These are phyloP conservation scores for Triops cancriformis DNA, from an alignment of 1,140 invertebrate genomes.

Conservation along the genomic window DNA sequence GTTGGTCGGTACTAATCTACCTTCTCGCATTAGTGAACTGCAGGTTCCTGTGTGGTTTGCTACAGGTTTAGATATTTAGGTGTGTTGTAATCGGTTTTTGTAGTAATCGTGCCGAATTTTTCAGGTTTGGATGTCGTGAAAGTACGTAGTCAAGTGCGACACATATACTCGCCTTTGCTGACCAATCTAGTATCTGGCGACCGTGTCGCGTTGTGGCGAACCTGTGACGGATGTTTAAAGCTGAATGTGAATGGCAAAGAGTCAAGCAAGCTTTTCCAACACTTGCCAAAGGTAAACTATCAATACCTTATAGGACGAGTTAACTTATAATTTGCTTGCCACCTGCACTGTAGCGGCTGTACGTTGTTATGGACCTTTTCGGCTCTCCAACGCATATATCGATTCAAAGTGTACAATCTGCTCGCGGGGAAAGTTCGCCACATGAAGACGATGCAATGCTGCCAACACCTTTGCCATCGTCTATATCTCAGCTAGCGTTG, in stretches of 20 bases:
- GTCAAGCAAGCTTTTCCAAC: neutral
- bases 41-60: neutral
- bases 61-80: neutral
- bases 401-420: neutral
- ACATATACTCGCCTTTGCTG: neutral
- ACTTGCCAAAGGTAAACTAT: neutral
- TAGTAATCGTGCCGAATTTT: neutral
- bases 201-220: neutral
- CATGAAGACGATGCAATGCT: neutral
- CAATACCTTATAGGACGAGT: neutral
- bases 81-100: neutral
- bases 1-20: neutral
- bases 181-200: neutral
- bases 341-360: neutral
- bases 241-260: neutral
- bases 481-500: slow-evolving; percentile 21
- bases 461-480: slow-evolving; percentile 1
- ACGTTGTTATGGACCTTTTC: neutral
- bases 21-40: neutral
- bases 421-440: neutral
- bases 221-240: neutral
- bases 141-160: neutral
- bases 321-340: too few relatives aligned
- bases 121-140: neutral
- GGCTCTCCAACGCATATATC: neutral